Base-by-base conservation (phyloP, 2,888 invertebrate species). In the Aphidius colemani region DNA sequence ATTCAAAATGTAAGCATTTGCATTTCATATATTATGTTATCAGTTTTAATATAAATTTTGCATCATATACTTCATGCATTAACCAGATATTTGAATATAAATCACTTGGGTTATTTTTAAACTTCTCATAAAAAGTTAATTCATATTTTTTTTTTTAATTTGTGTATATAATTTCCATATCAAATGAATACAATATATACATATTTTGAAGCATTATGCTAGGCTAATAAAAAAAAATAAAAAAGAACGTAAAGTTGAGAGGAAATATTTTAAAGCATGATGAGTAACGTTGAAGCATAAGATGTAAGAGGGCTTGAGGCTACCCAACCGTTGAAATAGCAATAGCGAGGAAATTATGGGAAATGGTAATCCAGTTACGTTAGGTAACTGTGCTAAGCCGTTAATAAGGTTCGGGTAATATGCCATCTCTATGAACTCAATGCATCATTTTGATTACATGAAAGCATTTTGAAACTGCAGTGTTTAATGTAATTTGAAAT, bases 351-450 rank as follows among this genome's bases (percentile, higher is more conserved):
- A 30, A 30, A 30, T 30, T 30, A 30, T 30, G 30, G 30, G 30
- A 30, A 30, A 30, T 55, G 55, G 44, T 55, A 55, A 55, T 55
- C 55, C 44, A 44, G 55, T 55, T 55, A 55, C 55, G 13, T 57
- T 48, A 58, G 59, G 68, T 69, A 73, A 73, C 69, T 73, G 67
- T 63, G 68, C 70, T 73, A 70, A 71, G 71, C 70, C 69, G 70
- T 68, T 74, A 72, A 74, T 74, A 71, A 74, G 68, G 71, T 74
- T 73, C 67, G 64, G 67, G 62, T 72, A 74, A 73, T 73, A 71
- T 68, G 68, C 67, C 53, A 68, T 70, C 71, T 71, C 69, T 67
- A 67, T 53, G 53, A 53, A 13, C 53, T 53, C 40, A 43, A 41
- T 8, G 13, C 13, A 43, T 30, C 30, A 30, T 30, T 5, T 30